Evolutionary conservation across 2,797 vertebrate species (phyloP), one percentile per base, ranked within the genome.

Genomic region (Microcaecilia unicolor): DNA sequence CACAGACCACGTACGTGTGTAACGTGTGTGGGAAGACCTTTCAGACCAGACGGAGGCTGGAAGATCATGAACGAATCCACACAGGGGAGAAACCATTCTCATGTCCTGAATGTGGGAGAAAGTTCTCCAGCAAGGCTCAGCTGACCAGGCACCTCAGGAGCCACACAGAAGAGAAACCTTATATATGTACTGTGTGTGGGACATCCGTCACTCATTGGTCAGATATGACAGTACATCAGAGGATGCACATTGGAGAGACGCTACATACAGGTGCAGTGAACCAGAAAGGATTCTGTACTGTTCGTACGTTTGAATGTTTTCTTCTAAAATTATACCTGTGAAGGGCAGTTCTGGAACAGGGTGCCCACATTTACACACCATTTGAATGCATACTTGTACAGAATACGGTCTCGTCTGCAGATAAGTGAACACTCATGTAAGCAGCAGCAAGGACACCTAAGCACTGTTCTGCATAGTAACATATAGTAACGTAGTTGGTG

Each of bases 131-230:
- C 8, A 24, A 31, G 8, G 42, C 48, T 10, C 51, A 42, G 2
- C 37, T 44, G 6, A 51, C 42, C 29, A 44, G 42, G 7, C 48
- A 51, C 32, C 30, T 35, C 18, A 19, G 41, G 7, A 37, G 36
- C 25, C 46, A 43, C 18, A 18, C 17, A 3, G 34, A 34, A 20
- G 34, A 49, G 17, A 21, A 36, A 15, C 39, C 47, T 3, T 49
- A 49, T 11, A 21, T 37, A 3, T 43, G 47, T 16, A 25, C 34
- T 15, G 39, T 33, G 20, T 49, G 46, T 5, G 39, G 46, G 4
- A 49, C 49, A 37, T 43, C 34, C 26, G 43, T 49, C 37, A 42
- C 34, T 13, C 24, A 25, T 12, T 25, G 25, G 8, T 36, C 34
- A 5, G 18, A 16, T 36, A 36, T 38, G 10, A 12, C 23, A 7